phyloP scores from a whole-genome alignment of 2,888 invertebrate genomes.

The Hypomecis atomaria region DNA sequence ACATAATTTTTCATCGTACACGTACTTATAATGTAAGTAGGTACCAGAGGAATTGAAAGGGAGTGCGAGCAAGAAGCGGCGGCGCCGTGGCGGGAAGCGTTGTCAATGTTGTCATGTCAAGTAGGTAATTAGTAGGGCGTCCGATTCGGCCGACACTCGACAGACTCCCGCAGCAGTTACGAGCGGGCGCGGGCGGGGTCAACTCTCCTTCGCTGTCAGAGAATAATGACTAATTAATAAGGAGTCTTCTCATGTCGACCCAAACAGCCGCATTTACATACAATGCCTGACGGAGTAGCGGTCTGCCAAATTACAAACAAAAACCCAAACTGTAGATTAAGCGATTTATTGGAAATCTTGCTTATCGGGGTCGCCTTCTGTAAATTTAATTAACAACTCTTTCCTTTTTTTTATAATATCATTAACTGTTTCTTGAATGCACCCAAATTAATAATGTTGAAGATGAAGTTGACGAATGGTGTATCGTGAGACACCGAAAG shows the following conservation, averaged over 20 bases:
- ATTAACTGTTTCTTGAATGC: conserved; percentile 52
- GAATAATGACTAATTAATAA: conserved; percentile 47
- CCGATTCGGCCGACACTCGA: conserved; percentile 17
- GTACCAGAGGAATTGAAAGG: not conserved
- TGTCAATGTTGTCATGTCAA: conserved; percentile 3
- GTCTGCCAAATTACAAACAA: conserved; percentile 53
- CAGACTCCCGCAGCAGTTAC: conserved; percentile 20
- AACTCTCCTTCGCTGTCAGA: conserved; percentile 41
- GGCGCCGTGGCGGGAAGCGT: not conserved
- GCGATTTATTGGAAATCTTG: conserved; percentile 45
- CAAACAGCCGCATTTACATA: conserved; percentile 61
- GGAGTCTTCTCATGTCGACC: conserved; percentile 46
- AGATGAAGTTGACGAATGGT: conserved; percentile 49
- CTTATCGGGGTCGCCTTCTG: conserved; percentile 50
- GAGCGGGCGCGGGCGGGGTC: conserved; percentile 34
- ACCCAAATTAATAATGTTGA: conserved; percentile 46
- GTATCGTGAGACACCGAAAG: conserved; percentile 41
- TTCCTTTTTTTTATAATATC: conserved; percentile 48
- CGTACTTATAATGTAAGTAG: no score
- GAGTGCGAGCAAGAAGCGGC: not conserved
- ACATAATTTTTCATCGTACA: no score
- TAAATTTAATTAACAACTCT: conserved; percentile 54
- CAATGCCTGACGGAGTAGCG: conserved; percentile 59
- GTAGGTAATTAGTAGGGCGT: conserved; percentile 32
- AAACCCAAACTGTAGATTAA: conserved; percentile 50